Percentiles rank a stretch among this genome's conserved stretches.
Conservation (phyloP, 2,888 invertebrate species). For the Candidula unifasciata region DNA sequence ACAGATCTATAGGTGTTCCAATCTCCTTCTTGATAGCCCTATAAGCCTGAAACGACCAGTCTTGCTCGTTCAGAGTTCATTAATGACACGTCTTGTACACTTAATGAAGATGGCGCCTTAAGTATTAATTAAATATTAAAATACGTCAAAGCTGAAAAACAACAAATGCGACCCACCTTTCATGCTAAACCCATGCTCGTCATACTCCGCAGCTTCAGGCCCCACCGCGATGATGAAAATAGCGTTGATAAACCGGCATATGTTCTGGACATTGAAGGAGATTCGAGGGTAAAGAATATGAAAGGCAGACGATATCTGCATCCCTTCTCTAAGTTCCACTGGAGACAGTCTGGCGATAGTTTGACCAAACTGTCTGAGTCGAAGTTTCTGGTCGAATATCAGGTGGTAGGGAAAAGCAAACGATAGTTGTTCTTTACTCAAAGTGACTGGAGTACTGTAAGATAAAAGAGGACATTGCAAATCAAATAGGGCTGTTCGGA, state of each 20-base stretch:
- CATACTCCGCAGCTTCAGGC: neutral
- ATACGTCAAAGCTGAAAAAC: neutral
- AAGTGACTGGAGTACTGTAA: constrained; percentile 41
- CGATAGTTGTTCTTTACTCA: constrained; percentile 68
- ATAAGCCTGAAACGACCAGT: too few species aligned
- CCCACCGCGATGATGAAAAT: constrained; percentile 66
- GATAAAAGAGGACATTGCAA: neutral
- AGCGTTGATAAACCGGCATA: constrained; percentile 72
- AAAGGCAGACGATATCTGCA: constrained; percentile 61
- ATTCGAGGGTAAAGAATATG: constrained; percentile 69
- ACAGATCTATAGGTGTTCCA: too few species aligned
- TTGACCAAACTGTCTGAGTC: constrained; percentile 67
- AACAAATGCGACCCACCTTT: constrained; percentile 31
- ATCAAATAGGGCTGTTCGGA: too few species aligned
- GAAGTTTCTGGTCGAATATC: constrained; percentile 67
- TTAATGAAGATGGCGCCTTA: too few species aligned
- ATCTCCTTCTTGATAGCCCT: too few species aligned
- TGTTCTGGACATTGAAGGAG: constrained; percentile 65
- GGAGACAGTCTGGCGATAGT: constrained; percentile 42
- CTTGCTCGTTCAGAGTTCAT: too few species aligned
- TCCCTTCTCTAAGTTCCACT: constrained; percentile 51
- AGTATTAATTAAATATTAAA: too few species aligned
- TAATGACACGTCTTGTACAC: too few species aligned
- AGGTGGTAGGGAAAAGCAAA: constrained; percentile 74
- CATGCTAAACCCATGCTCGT: constrained; percentile 32